Percentiles rank a stretch among this genome's conserved stretches.
Conservation (phyloP, 1,140 invertebrate genomes). For the Armadillidium nasatum region DNA sequence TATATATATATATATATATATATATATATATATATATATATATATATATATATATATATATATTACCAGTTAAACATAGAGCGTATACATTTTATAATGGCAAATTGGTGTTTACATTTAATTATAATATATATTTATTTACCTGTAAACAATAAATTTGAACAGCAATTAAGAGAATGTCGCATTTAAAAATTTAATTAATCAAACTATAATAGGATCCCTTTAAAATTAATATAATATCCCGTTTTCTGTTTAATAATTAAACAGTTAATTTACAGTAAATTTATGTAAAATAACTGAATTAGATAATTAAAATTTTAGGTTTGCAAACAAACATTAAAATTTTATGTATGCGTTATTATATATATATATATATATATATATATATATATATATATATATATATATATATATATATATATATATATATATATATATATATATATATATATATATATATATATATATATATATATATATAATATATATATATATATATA, state of each 20-base stretch:
- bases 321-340: not conserved
- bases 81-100: not conserved
- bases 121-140: constrained; percentile 6
- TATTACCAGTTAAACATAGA: too few species aligned
- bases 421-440: constrained; percentile 6
- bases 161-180: not conserved
- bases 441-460: constrained; percentile 6
- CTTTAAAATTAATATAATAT: not conserved
- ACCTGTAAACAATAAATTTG: not conserved
- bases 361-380: constrained; percentile 6
- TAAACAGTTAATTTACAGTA: not conserved
- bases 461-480: constrained; percentile 6
- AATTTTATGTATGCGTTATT: not conserved
- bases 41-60: not conserved
- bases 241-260: not conserved
- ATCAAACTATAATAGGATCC: not conserved
- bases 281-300: not conserved
- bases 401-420: constrained; percentile 6
- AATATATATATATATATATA: not conserved
- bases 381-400: constrained; percentile 6
- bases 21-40: constrained; percentile 2
- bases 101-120: not conserved
- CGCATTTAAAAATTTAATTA: not conserved
- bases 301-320: not conserved
- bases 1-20: constrained; percentile 6